phyloP scores from a whole-genome alignment of 2,797 vertebrate genomes.

The Bovichtus variegatus region DNA sequence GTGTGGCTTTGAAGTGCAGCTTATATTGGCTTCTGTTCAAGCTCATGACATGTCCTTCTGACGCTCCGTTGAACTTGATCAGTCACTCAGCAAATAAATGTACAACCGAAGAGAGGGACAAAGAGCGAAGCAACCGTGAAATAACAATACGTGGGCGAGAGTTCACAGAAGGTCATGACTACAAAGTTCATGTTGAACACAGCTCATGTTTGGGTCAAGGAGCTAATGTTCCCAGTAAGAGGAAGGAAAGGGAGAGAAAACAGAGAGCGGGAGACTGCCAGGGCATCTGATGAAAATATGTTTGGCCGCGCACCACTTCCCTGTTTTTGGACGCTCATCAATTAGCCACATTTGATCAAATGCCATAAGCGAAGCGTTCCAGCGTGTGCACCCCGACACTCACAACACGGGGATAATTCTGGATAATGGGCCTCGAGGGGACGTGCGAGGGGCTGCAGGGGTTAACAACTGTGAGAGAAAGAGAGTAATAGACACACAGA shows the following conservation, averaged over 20 bases:
- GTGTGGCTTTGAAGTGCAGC: constrained; percentile 79
- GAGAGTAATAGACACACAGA: constrained; percentile 34
- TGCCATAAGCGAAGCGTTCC: constrained; percentile 57
- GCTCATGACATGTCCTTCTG: constrained; percentile 73
- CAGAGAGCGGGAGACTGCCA: constrained; percentile 36
- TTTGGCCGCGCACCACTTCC: constrained; percentile 55
- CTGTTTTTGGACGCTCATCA: constrained; percentile 60
- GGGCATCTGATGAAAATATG: constrained; percentile 72
- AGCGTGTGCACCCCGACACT: constrained; percentile 32
- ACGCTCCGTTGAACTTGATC: constrained; percentile 82
- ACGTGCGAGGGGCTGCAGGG: constrained; percentile 22
- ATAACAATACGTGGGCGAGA: constrained; percentile 31
- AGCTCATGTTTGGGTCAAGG: constrained; percentile 40
- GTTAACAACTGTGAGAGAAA: constrained; percentile 37
- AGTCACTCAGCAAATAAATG: constrained; percentile 82
- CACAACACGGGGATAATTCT: constrained; percentile 36
- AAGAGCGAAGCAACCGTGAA: constrained; percentile 47
- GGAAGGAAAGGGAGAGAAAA: constrained; percentile 34
- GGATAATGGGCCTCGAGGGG: constrained; percentile 45
- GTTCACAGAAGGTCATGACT: constrained; percentile 30
- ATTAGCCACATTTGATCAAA: constrained; percentile 59
- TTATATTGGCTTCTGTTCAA: constrained; percentile 79
- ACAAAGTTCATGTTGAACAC: constrained; percentile 27
- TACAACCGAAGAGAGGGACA: constrained; percentile 75
- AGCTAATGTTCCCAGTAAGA: constrained; percentile 38